Evolutionary conservation across 2,113 vertebrate species (phyloP), one percentile per base, ranked within the genome.

Genomic region (Strigops habroptila): DNA sequence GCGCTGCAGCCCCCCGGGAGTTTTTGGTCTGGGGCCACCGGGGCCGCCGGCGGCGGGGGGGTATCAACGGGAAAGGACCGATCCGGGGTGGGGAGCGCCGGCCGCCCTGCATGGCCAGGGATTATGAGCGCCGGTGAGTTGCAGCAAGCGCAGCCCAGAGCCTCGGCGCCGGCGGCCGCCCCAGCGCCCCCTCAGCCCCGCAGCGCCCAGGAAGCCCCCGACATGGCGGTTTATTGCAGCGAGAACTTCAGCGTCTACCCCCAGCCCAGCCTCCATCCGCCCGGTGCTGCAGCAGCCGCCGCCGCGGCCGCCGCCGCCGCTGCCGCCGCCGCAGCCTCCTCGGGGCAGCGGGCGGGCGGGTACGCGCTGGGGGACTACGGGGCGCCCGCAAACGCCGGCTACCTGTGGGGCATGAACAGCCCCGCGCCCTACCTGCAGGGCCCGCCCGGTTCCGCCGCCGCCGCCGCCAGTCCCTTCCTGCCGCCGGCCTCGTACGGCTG

Each of bases 191-290:
- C 95, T 44, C 90, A 97, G 74, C 92, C 97, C 55, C 98, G 98
- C 96, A 98, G 97, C 91, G 97, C 97, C 24, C 98, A 98, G 92
- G 97, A 98, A 94, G 96, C 97, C 85, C 71, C 98, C 85, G 98
- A 99, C 91, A 99, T 99, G 99, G 98, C 99, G 6, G 98, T 98
- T 9, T 99, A 99, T 91, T 99, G 99, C 96, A 98, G 98, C 91
- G 99, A 99, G 91, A 98, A 98, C 97, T 98, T 99, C 96, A 98
- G 98, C 96, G 97, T 98, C 94, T 99, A 99, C 94, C 98, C 98
- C 89, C 98, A 98, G 95, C 88, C 96, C 39, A 82, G 91, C 53
- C 86, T 95, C 57, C 57, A 95, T 25, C 79, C 95, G 25, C 95
- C 98, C 33, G 80, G 95, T 27, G 87, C 95, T 41, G 68, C 97